These are phyloP conservation scores for Rhincodon typus DNA, from an alignment of 2,797 vertebrate genomes.

Conservation along the genomic window DNA sequence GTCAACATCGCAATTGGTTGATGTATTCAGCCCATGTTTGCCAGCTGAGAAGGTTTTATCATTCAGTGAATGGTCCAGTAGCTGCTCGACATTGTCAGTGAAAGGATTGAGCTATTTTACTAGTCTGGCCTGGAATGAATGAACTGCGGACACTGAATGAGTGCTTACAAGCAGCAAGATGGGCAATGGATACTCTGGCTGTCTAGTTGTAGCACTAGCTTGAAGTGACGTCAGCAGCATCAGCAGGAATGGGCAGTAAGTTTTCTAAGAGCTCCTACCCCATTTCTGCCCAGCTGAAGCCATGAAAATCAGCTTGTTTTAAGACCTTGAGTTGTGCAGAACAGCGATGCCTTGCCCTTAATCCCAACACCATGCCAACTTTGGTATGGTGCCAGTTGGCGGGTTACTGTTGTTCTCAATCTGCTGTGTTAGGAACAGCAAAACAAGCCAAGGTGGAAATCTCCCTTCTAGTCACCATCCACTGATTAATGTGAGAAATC, in stretches of 20 bases:
- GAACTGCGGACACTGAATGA: background rate
- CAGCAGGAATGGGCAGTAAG: background rate
- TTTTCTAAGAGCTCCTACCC: background rate
- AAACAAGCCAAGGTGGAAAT: background rate
- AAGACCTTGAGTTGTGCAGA: background rate
- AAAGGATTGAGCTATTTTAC: background rate
- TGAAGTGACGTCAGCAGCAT: background rate
- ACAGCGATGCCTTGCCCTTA: background rate
- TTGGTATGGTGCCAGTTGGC: background rate
- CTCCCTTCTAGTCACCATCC: background rate
- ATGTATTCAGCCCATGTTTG: background rate
- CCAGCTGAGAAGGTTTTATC: background rate
- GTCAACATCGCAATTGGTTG: background rate
- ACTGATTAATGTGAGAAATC: background rate
- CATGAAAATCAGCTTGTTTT: background rate
- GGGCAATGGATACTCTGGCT: background rate
- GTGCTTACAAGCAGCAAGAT: background rate
- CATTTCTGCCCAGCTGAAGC: background rate
- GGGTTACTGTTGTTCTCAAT: background rate
- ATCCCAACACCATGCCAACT: background rate
- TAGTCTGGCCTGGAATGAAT: background rate
- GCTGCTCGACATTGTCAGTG: background rate
- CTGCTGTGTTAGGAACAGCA: background rate
- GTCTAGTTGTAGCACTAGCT: background rate
- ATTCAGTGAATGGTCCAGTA: background rate